A percentile compares a stretch with the other conserved stretches of the same genome.
phyloP scores from a whole-genome alignment of 2,113 vertebrate species.

The Apteryx owenii region DNA sequence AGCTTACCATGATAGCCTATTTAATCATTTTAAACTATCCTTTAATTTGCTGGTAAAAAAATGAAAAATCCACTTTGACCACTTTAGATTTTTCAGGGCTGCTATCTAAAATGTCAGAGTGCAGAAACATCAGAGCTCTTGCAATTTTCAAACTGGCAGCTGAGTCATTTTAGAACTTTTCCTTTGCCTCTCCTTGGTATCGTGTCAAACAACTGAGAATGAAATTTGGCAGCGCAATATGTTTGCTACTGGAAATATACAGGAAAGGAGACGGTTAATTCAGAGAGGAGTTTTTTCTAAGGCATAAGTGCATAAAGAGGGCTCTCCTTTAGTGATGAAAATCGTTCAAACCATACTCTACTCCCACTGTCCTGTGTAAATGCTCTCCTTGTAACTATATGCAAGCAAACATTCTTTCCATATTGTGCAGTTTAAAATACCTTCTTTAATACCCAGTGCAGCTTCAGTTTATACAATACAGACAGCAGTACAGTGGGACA shows the following conservation, averaged over 20 bases:
- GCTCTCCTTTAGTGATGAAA: not conserved
- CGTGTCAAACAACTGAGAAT: not conserved
- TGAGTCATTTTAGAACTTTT: not conserved
- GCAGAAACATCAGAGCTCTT: not conserved
- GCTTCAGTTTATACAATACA: not conserved
- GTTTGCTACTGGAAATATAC: not conserved
- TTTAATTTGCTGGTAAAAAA: not conserved
- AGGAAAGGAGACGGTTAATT: not conserved
- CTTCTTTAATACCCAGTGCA: not conserved
- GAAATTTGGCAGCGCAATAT: not conserved
- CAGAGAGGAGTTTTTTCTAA: not conserved
- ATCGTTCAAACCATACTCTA: not conserved
- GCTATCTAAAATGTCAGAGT: not conserved
- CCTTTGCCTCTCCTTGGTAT: not conserved
- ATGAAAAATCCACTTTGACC: not conserved
- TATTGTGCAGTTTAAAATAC: not conserved
- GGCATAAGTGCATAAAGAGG: not conserved
- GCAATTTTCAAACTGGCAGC: not conserved
- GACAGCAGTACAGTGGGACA: not conserved
- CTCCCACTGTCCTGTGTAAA: not conserved
- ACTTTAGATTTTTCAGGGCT: not conserved
- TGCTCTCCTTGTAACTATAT: not conserved
- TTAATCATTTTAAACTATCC: not conserved
- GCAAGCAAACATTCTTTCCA: not conserved
- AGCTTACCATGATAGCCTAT: not conserved